Base-by-base conservation (phyloP, 2,113 vertebrate genomes). In the Apodemus sylvaticus region DNA sequence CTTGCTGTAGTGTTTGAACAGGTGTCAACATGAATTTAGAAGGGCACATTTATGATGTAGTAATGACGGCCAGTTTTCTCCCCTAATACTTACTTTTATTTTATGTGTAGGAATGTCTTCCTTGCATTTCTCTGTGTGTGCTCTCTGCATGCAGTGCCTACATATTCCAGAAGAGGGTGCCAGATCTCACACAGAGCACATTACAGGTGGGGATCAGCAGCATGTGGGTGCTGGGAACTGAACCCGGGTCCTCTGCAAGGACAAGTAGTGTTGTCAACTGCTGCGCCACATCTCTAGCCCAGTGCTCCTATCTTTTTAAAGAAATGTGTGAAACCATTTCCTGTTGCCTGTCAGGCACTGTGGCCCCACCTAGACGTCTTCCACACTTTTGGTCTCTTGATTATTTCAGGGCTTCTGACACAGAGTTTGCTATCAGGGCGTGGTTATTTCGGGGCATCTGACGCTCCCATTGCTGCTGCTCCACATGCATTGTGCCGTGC, bases 401-500 rank as follows among this genome's bases (percentile, higher is more conserved):
- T 62, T 60, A 58, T 3, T 89, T 34, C 48, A 11, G 48, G 7
- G 48, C 5, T 76, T 68, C 66, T 68, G 66, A 68, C 31, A 68
- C 31, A 34, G 13, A 16, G 66, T 68, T 68, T 68, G 64, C 11
- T 66, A 66, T 13, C 29, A 34, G 64, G 11, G 31, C 3, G 5
- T 2, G 13, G 22, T 58, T 66, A 58, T 3, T 86, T 20, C 48
- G 0, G 31, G 20, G 74, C 8, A 53, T 53, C 48, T 34, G 74
- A 17, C 4, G 11, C 16, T 7, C 7, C n/a, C 13, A 10, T 42
- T 1, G 3, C 31, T 17, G n/a, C 20, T 62, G 22, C n/a, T 58
- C 24, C 31, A n/a, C 20, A 58, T 36, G 13, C 2, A 20, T 26
- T 62, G 22, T 4, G 14, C 1, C 13, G 0, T 1, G 5, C 55